Conservation (phyloP, 2,113 vertebrate species). For the Gasterosteus aculeatus region DNA sequence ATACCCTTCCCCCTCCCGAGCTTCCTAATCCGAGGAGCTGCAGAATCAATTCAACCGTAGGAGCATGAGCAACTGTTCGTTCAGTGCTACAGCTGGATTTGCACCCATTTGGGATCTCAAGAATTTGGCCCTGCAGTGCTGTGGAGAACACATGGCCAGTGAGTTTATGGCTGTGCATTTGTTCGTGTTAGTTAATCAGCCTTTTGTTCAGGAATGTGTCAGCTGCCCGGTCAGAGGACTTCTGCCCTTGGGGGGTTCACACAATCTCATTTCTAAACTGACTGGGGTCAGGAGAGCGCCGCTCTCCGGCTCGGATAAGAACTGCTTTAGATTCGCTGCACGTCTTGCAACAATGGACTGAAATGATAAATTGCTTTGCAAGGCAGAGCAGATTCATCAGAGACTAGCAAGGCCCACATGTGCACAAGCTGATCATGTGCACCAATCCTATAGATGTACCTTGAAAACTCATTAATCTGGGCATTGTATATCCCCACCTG, state of each 20-base stretch:
- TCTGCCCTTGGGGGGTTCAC: conserved; percentile 49
- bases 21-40: conserved; percentile 47
- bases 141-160: conserved; percentile 71
- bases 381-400: conserved; percentile 47
- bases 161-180: conserved; percentile 63
- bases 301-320: conserved; percentile 32
- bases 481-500: conserved; percentile 30
- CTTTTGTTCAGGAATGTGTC: conserved; percentile 73
- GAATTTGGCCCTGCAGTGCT: conserved; percentile 68
- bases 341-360: conserved; percentile 26
- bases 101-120: conserved; percentile 48
- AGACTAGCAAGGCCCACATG: conserved; percentile 23
- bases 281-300: conserved; percentile 31
- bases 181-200: conserved; percentile 69
- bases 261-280: conserved; percentile 31
- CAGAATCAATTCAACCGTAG: conserved; percentile 55
- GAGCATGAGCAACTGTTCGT: conserved; percentile 56
- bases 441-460: conserved; percentile 7
- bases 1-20: conserved; percentile 3
- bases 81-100: conserved; percentile 56
- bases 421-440: conserved; percentile 34
- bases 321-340: conserved; percentile 52
- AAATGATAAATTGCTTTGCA: conserved; percentile 51
- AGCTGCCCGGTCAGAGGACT: conserved; percentile 76
- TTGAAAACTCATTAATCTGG: conserved; percentile 47